These are phyloP conservation scores for Pangasianodon hypophthalmus DNA, from an alignment of 2,113 vertebrate species.

Conservation along the genomic window DNA sequence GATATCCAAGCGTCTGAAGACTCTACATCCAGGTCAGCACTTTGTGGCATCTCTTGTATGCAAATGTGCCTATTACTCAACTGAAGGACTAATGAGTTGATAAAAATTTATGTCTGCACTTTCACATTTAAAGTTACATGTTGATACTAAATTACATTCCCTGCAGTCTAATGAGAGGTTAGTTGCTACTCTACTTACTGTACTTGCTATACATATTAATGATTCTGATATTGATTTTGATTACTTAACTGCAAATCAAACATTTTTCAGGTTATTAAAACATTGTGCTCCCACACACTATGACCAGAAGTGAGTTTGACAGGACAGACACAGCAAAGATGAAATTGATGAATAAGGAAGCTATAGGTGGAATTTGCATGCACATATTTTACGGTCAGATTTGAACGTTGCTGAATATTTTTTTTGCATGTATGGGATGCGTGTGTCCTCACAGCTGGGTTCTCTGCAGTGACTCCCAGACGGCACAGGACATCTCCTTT, in stretches of 20 bases:
- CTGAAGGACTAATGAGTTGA: not conserved
- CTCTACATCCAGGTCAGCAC: not conserved
- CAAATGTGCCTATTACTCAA: not conserved
- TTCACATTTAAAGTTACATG: too few species aligned
- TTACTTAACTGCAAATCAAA: not conserved
- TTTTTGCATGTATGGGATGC: not conserved
- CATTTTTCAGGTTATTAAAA: not conserved
- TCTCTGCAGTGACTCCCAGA: conserved; percentile 81
- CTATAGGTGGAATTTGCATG: not conserved
- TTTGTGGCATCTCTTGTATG: not conserved
- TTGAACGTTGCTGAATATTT: not conserved
- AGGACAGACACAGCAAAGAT: not conserved
- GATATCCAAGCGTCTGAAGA: not conserved
- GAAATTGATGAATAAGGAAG: not conserved
- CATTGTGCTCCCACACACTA: not conserved
- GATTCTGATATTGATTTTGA: not conserved
- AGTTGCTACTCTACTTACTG: not conserved
- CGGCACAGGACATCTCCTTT: conserved; percentile 95
- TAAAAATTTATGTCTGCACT: too few species aligned
- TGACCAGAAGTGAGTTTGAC: not conserved
- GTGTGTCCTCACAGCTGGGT: conserved; percentile 80
- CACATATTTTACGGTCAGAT: not conserved
- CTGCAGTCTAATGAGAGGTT: too few species aligned
- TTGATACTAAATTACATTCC: too few species aligned
- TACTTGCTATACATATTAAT: not conserved